Evolutionary conservation across 1,140 invertebrate species (phyloP), one percentile per base, ranked within the genome.

Genomic region (Tachypleus tridentatus): DNA sequence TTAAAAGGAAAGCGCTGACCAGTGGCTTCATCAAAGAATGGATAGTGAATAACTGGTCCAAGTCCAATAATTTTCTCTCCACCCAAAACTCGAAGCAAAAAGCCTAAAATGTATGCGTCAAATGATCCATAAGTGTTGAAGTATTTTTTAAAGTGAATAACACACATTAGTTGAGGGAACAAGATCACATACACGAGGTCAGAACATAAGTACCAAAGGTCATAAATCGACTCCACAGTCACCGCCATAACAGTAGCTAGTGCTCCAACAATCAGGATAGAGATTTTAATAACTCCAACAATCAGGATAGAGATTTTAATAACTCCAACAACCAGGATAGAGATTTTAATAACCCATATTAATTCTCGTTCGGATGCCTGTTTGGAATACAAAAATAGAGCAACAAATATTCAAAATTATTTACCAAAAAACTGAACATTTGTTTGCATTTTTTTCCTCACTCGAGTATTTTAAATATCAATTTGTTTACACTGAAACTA

Each of bases 121-220:
- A 98, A 78, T 48, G 93, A 97, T 48, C 96, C 96, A 76, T 98
- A 98, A 0, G 95, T 97, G 80, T 98, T 98, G 79, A 90, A 93
- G 74, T 91, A 82, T 58, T 88, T 81, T 76, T 92, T 90, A 77
- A 94, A 93, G 79, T 98, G 94, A 4, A 98, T 91, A 69, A 98
- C 94, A 85, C 93, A 95, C 60, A 97, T 81, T n/a, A 98, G 83
- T 79, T 97, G 93, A 0, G 96, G 96, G 78, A 98, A 98, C 63
- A 99, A 83, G 73, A 99, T 96, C 61, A 97, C 93, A 81, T 97
- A 99, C 53, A 97, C 93, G 71, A 98, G 79, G 79, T 98, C 96
- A 9, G 94, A 97, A 78, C 94, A 98, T 83, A 98, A 89, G 62
- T 81, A 91, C 95, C 95, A 98, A 10, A 99, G 81, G 4, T 91